These are phyloP conservation scores for Heliothis peltigera DNA, from an alignment of 2,888 invertebrate species.

Conservation along the genomic window DNA sequence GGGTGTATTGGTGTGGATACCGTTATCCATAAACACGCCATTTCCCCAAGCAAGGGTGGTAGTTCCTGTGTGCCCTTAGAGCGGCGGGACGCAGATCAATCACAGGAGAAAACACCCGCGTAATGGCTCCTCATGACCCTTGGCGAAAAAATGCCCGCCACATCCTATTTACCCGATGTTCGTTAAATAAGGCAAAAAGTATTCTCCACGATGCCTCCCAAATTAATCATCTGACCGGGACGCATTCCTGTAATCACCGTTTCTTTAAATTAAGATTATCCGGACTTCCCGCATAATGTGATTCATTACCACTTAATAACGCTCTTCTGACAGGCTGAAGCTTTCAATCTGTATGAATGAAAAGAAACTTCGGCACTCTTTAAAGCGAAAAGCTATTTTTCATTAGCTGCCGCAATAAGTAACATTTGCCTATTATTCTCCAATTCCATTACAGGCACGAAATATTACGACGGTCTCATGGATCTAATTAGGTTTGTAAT, in stretches of 20 bases:
- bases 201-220: constrained; percentile 69
- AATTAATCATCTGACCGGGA: constrained; percentile 79
- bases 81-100: constrained; percentile 77
- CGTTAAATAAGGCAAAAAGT: constrained; percentile 85
- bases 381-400: constrained; percentile 37
- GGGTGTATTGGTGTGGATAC: constrained; percentile 40
- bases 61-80: constrained; percentile 51
- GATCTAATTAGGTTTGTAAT: constrained; percentile 47
- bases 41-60: constrained; percentile 37
- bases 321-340: constrained; percentile 39
- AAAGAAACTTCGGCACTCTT: constrained; percentile 38
- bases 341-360: constrained; percentile 42
- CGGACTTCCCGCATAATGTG: constrained; percentile 58
- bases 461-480: constrained; percentile 36
- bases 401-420: constrained; percentile 27
- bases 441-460: constrained; percentile 32
- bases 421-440: constrained; percentile 22
- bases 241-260: constrained; percentile 72
- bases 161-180: constrained; percentile 78
- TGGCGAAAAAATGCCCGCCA: constrained; percentile 70
- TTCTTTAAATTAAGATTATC: constrained; percentile 75
- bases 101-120: constrained; percentile 82
- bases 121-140: constrained; percentile 82
- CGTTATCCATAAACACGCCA: constrained; percentile 49
- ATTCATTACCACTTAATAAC: constrained; percentile 55